Percentiles rank a stretch among this genome's conserved stretches.
Conservation (phyloP, 1,140 invertebrate genomes). For the Dolichoris vasculosae region DNA sequence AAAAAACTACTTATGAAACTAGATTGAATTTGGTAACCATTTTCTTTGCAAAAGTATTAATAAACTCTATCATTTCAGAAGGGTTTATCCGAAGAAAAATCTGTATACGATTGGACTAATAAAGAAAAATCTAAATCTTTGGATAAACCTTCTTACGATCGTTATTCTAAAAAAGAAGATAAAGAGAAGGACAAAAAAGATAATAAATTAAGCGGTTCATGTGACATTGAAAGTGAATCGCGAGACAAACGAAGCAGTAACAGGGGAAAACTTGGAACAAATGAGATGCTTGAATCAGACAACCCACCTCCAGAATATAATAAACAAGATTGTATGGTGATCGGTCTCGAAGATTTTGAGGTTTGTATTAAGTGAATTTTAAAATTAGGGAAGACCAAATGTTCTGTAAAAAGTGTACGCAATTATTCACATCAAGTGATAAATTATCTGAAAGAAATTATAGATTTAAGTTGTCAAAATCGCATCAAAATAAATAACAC, state of each 20-base stretch:
- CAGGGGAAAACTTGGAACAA: slow-evolving; percentile 70
- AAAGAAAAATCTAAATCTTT: slow-evolving; percentile 70
- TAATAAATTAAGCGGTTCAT: slow-evolving; percentile 53
- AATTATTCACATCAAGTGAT: slow-evolving; percentile 9
- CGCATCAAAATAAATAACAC: background rate
- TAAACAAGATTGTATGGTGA: slow-evolving; percentile 72
- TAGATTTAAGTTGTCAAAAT: slow-evolving; percentile 1
- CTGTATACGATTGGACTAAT: slow-evolving; percentile 68
- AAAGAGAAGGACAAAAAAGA: slow-evolving; percentile 70
- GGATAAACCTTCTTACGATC: slow-evolving; percentile 67
- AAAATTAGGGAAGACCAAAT: slow-evolving; percentile 11
- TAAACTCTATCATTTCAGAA: slow-evolving; percentile 59
- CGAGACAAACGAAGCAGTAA: slow-evolving; percentile 61
- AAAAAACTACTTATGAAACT: background rate
- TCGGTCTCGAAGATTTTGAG: slow-evolving; percentile 70
- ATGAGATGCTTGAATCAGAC: slow-evolving; percentile 72
- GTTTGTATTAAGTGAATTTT: slow-evolving; percentile 58
- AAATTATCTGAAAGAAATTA: slow-evolving; percentile 7
- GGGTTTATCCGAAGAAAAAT: slow-evolving; percentile 66
- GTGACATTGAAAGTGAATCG: slow-evolving; percentile 59
- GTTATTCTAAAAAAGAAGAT: slow-evolving; percentile 64
- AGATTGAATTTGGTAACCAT: background rate
- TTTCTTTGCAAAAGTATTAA: slow-evolving; percentile 29
- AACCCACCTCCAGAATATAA: slow-evolving; percentile 68
- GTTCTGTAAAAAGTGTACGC: background rate